Evolutionary conservation across 1,140 invertebrate genomes (phyloP).

Genomic region (Ceratina australensis): DNA sequence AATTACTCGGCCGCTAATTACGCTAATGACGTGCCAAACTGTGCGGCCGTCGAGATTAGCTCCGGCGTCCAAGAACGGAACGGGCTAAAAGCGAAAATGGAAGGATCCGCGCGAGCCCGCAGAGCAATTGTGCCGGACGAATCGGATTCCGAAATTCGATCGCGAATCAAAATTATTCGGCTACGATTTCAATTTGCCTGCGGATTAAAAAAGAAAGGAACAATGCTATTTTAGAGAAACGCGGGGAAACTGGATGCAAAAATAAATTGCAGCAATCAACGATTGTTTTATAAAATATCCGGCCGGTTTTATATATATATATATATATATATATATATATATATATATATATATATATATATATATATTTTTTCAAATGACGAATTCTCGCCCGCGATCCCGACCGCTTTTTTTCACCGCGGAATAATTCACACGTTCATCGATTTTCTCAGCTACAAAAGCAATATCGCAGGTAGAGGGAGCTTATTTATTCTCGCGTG

Average conservation of each 20-base stretch:
- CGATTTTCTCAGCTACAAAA: constrained; percentile 25
- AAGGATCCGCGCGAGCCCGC: too few relatives aligned
- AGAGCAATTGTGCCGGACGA: too few relatives aligned
- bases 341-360: too few relatives aligned
- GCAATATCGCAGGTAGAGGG: not conserved
- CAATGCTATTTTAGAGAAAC: not conserved
- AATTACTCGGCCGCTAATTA: constrained; percentile 44
- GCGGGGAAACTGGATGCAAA: too few relatives aligned
- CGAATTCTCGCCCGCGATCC: constrained; percentile 6
- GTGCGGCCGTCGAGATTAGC: constrained; percentile 22
- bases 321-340: too few relatives aligned
- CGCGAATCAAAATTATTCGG: not conserved
- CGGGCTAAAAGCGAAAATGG: too few relatives aligned
- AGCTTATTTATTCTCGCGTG: constrained; percentile 15
- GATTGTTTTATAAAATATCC: constrained; percentile 11
- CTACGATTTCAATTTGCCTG: not conserved
- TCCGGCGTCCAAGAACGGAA: constrained; percentile 10
- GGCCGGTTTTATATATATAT: not conserved
- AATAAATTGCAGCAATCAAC: constrained; percentile 19
- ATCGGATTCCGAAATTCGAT: not conserved
- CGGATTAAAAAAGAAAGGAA: not conserved
- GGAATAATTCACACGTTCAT: constrained; percentile 34
- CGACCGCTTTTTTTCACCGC: not conserved
- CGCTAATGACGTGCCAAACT: constrained; percentile 39
- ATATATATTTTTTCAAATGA: not conserved